Percentiles rank a stretch among this genome's conserved stretches.
phyloP scores from a whole-genome alignment of 2,797 vertebrate genomes.

The Hozukius guyotensis region DNA sequence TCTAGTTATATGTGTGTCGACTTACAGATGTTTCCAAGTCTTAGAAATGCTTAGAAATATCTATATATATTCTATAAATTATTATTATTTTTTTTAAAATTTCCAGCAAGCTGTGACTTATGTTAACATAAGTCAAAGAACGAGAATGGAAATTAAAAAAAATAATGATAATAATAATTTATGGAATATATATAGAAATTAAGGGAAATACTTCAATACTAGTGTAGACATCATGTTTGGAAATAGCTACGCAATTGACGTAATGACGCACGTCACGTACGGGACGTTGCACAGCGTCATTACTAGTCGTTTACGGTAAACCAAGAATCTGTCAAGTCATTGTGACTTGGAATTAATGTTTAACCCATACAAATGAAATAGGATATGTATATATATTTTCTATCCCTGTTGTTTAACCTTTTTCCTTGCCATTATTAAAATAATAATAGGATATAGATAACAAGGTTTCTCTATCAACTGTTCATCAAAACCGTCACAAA shows the following conservation, averaged over 20 bases:
- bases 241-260: not conserved
- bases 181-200: not conserved
- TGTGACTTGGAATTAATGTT: constrained; percentile 42
- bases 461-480: not conserved
- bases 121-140: too few relatives aligned
- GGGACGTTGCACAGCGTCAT: not conserved
- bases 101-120: too few relatives aligned
- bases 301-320: constrained; percentile 53
- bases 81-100: too few relatives aligned
- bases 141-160: too few relatives aligned
- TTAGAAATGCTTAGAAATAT: too few relatives aligned
- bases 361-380: too few relatives aligned
- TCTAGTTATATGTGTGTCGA: too few relatives aligned
- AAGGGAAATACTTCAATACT: not conserved
- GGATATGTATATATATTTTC: too few relatives aligned
- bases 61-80: too few relatives aligned
- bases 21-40: too few relatives aligned
- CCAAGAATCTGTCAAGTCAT: constrained; percentile 70
- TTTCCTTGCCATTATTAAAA: not conserved
- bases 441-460: too few relatives aligned
- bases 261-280: not conserved
- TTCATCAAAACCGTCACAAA: not conserved
- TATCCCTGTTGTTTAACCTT: too few relatives aligned
- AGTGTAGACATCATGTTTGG: not conserved
- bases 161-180: not conserved